These are phyloP conservation scores for Ladona fulva DNA, from an alignment of 1,140 invertebrate species.

Conservation along the genomic window DNA sequence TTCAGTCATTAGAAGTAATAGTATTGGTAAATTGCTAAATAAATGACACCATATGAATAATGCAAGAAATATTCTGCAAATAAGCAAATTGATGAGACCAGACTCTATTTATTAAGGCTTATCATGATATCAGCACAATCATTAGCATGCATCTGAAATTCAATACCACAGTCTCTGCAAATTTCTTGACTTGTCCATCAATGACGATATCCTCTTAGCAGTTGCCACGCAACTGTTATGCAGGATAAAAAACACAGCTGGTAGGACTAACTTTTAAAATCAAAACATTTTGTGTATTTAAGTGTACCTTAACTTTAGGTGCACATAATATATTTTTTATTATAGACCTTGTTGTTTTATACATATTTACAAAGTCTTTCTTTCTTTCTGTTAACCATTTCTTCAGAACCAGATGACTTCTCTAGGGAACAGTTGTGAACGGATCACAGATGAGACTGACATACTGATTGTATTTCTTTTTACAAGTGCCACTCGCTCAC, in stretches of 20 bases:
- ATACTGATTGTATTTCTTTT: background rate
- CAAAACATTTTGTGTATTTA: background rate
- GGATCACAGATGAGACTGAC: constrained; percentile 4
- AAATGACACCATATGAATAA: too few relatives aligned
- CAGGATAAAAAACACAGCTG: background rate
- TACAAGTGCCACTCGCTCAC: background rate
- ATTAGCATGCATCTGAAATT: too few relatives aligned
- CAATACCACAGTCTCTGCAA: too few relatives aligned
- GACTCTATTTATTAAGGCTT: too few relatives aligned
- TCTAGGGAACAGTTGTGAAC: background rate
- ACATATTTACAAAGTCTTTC: constrained; percentile 7
- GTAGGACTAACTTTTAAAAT: background rate
- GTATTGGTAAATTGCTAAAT: too few relatives aligned
- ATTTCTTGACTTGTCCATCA: too few relatives aligned
- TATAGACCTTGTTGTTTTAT: constrained; percentile 7
- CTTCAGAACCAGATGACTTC: constrained; percentile 8
- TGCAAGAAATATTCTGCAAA: too few relatives aligned
- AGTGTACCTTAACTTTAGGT: background rate
- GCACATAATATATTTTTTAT: background rate
- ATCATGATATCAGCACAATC: too few relatives aligned
- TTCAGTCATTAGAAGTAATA: too few relatives aligned
- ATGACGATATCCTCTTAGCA: too few relatives aligned
- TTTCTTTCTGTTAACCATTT: background rate
- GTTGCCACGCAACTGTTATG: background rate
- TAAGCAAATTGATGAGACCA: too few relatives aligned